phyloP scores from a whole-genome alignment of 2,113 vertebrate genomes.

The Anguilla japonica region DNA sequence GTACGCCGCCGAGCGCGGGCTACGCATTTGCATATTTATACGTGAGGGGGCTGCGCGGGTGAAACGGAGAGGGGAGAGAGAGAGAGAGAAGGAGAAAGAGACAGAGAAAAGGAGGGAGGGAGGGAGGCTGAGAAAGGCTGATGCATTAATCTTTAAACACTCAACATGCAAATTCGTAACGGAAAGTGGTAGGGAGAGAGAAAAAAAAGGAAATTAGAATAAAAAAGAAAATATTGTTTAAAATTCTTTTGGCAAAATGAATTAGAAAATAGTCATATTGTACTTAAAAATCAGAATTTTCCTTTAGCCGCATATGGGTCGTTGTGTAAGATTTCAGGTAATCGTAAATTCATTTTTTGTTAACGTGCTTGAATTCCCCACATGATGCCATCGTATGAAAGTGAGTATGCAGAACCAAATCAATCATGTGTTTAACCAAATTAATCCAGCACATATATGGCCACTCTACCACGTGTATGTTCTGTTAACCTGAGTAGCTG shows the following conservation, averaged over 20 bases:
- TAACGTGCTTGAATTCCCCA: background rate
- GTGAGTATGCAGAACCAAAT: background rate
- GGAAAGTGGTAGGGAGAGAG: conserved; percentile 49
- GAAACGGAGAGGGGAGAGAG: conserved; percentile 32
- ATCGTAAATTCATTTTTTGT: background rate
- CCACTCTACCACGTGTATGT: no score
- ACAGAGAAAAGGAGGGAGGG: conserved; percentile 27
- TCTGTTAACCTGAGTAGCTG: no score
- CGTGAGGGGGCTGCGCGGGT: conserved; percentile 54
- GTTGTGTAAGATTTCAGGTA: background rate
- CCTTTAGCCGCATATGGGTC: background rate
- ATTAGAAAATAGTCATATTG: conserved; percentile 25
- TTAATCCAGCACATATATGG: background rate
- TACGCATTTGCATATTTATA: conserved; percentile 59
- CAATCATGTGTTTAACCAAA: background rate
- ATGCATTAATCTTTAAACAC: conserved; percentile 62
- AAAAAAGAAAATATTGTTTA: conserved; percentile 28
- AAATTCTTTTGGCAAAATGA: conserved; percentile 35
- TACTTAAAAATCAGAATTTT: background rate
- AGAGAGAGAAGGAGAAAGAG: conserved; percentile 23
- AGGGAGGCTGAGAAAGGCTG: conserved; percentile 28
- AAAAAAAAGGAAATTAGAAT: conserved; percentile 41
- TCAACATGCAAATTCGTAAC: conserved; percentile 60
- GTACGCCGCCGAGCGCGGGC: conserved; percentile 41
- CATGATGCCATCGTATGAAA: background rate